Conservation (phyloP, 1,140 invertebrate genomes). For the Trissolcus basalis region DNA sequence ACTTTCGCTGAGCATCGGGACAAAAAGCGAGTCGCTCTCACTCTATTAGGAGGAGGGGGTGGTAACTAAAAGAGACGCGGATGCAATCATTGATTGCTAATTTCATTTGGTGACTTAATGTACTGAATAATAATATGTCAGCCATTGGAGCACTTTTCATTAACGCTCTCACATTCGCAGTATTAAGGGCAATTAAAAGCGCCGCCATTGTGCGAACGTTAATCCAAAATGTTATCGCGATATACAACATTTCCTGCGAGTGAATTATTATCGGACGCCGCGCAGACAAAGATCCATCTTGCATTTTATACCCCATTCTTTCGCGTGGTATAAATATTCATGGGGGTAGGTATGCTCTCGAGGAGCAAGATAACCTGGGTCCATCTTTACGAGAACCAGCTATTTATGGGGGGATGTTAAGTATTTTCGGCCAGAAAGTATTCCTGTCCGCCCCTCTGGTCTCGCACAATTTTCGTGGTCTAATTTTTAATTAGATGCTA, state of each 20-base stretch:
- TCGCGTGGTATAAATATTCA: conserved; percentile 47
- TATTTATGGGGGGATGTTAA: conserved; percentile 47
- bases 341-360: conserved; percentile 30
- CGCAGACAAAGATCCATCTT: conserved; percentile 52
- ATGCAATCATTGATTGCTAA: conserved; percentile 70
- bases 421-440: conserved; percentile 24
- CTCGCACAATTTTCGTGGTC: background rate
- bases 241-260: conserved; percentile 53
- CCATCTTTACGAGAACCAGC: conserved; percentile 48
- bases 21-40: conserved; percentile 11
- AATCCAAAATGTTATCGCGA: conserved; percentile 66
- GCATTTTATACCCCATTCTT: conserved; percentile 45
- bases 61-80: conserved; percentile 31
- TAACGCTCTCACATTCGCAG: conserved; percentile 67
- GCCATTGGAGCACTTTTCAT: conserved; percentile 71
- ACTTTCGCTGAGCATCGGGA: conserved; percentile 64
- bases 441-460: background rate
- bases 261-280: conserved; percentile 55
- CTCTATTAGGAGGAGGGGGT: background rate
- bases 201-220: conserved; percentile 60
- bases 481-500: conserved; percentile 35
- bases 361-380: conserved; percentile 41
- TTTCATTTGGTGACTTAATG: conserved; percentile 75
- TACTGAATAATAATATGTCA: conserved; percentile 72
- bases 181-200: conserved; percentile 74